These are phyloP conservation scores for Myotis vivesi DNA, from an alignment of 2,797 vertebrate genomes.

Conservation along the genomic window DNA sequence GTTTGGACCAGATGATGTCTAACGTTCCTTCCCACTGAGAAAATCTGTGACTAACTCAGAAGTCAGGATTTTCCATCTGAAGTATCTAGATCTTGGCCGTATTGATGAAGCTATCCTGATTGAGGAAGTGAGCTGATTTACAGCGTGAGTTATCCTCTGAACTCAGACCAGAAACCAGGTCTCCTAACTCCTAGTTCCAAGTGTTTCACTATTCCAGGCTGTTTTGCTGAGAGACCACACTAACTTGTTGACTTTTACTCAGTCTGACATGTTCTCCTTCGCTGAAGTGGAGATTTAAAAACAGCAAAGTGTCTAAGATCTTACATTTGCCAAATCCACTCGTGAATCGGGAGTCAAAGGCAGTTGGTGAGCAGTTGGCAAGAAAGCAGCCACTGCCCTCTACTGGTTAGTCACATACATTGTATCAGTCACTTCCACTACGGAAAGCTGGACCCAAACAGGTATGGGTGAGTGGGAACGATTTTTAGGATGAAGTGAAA, in stretches of 20 bases:
- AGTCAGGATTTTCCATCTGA: neutral
- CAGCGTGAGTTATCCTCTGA: neutral
- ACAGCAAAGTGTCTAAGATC: conserved; percentile 28
- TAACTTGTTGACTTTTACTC: neutral
- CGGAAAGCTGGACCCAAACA: neutral
- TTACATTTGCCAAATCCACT: neutral
- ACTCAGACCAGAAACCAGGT: neutral
- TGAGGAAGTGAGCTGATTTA: neutral
- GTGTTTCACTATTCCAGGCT: neutral
- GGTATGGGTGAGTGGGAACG: no score
- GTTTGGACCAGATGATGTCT: neutral
- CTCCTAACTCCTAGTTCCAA: neutral
- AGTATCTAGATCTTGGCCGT: neutral
- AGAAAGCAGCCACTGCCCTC: conserved; percentile 70
- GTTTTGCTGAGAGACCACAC: neutral
- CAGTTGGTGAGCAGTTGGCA: neutral
- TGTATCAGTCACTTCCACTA: neutral
- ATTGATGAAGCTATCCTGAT: neutral
- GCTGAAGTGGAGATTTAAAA: conserved; percentile 48
- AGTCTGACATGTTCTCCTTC: neutral
- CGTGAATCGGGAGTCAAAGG: neutral
- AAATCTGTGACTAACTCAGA: neutral
- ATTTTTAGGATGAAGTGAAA: neutral
- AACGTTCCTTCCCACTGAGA: neutral
- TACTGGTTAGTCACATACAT: neutral